A percentile compares a stretch with the other conserved stretches of the same genome.
phyloP scores from a whole-genome alignment of 2,888 invertebrate species.

The Hemicrepidius hirtus region DNA sequence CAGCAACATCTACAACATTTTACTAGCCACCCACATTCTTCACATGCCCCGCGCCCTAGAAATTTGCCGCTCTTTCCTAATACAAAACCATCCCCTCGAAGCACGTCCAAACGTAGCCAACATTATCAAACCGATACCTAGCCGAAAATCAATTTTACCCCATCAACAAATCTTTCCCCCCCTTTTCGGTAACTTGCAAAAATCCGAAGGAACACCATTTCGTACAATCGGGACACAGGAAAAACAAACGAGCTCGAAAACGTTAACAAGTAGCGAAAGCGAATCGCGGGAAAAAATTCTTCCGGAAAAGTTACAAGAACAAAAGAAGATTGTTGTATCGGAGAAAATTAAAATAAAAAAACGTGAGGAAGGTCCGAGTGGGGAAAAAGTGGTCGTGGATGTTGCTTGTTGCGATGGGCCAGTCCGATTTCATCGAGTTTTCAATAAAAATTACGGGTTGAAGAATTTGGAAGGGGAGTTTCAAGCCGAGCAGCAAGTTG shows the following conservation, averaged over 20 bases:
- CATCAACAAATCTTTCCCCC: conserved; percentile 63
- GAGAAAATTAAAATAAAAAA: conserved; percentile 53
- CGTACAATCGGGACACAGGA: conserved; percentile 53
- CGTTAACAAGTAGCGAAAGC: background rate
- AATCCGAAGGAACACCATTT: conserved; percentile 69
- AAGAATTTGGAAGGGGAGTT: conserved; percentile 52
- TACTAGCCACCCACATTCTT: conserved; percentile 82
- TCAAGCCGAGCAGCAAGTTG: conserved; percentile 47
- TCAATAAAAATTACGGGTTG: conserved; percentile 85
- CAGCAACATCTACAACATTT: conserved; percentile 82
- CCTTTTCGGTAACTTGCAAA: conserved; percentile 61
- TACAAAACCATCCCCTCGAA: conserved; percentile 72
- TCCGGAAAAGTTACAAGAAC: conserved; percentile 21
- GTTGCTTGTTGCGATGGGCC: conserved; percentile 96
- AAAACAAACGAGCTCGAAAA: conserved; percentile 27
- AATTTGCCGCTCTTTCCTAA: conserved; percentile 79
- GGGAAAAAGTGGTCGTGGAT: conserved; percentile 82
- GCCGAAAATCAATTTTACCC: conserved; percentile 68
- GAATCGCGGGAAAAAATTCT: too few relatives aligned
- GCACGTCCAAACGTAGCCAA: conserved; percentile 60
- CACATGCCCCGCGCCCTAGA: conserved; percentile 85
- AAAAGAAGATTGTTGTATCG: background rate
- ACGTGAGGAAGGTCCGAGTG: conserved; percentile 37
- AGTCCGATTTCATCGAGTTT: conserved; percentile 88
- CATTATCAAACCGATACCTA: conserved; percentile 77